Conservation (phyloP, 2,888 invertebrate species). For the Theretra japonica region DNA sequence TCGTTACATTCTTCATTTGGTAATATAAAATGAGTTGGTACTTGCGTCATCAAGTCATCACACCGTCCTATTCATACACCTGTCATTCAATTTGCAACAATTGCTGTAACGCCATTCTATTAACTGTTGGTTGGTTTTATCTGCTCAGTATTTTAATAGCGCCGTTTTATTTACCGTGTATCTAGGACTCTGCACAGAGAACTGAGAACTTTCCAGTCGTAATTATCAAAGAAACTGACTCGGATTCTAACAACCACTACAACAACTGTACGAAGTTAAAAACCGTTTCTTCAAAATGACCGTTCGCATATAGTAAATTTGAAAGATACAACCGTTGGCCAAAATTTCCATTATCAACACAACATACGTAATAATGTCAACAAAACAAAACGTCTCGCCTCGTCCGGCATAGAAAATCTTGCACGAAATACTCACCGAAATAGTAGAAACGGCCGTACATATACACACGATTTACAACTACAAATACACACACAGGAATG, state of each 20-base stretch:
- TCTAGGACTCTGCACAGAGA: not conserved
- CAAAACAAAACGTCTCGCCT: slow-evolving; percentile 58
- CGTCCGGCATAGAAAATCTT: slow-evolving; percentile 48
- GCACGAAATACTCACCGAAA: slow-evolving; percentile 60
- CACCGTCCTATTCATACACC: slow-evolving; percentile 49
- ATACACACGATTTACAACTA: slow-evolving; percentile 46
- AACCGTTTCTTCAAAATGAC: slow-evolving; percentile 2
- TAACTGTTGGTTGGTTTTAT: slow-evolving; percentile 33
- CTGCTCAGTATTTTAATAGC: slow-evolving; percentile 27
- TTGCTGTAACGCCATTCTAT: slow-evolving; percentile 32
- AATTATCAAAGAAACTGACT: slow-evolving; percentile 11
- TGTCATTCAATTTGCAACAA: slow-evolving; percentile 51
- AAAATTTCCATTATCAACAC: slow-evolving; percentile 49
- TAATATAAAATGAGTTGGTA: slow-evolving; percentile 45
- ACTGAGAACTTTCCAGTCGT: slow-evolving; percentile 18
- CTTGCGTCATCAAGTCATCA: slow-evolving; percentile 57
- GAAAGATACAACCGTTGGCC: slow-evolving; percentile 36
- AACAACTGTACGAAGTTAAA: not conserved
- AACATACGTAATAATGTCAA: slow-evolving; percentile 61
- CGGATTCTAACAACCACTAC: not conserved
- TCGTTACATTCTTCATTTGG: slow-evolving; percentile 39
- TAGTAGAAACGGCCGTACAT: slow-evolving; percentile 41
- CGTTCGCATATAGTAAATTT: slow-evolving; percentile 8
- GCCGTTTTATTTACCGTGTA: slow-evolving; percentile 29
- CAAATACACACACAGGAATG: slow-evolving; percentile 64